These are phyloP conservation scores for Lithophane semibrunnea DNA, from an alignment of 2,888 invertebrate species.

Conservation along the genomic window DNA sequence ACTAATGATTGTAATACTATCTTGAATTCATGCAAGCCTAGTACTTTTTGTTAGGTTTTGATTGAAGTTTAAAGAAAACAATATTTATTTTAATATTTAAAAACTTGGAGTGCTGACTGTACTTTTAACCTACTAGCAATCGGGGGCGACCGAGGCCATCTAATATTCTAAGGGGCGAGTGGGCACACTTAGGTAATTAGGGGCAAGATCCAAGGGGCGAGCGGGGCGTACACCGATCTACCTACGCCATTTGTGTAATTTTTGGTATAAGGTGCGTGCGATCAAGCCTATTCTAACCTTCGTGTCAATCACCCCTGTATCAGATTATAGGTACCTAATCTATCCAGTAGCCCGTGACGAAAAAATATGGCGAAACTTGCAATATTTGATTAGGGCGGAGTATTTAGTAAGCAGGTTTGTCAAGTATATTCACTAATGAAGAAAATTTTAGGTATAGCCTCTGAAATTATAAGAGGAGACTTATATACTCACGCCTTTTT, in stretches of 20 bases:
- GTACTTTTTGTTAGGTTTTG: no score
- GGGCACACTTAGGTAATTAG: no score
- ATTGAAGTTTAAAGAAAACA: no score
- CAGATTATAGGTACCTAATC: conserved; percentile 38
- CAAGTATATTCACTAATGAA: neutral
- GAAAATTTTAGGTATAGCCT: neutral
- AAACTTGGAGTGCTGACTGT: no score
- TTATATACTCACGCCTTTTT: neutral
- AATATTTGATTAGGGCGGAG: neutral
- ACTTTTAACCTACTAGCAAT: no score
- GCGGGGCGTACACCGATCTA: no score
- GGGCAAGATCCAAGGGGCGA: no score
- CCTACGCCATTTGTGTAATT: conserved; percentile 1
- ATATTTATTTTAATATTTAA: no score
- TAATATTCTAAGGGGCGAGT: no score
- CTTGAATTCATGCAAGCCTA: no score
- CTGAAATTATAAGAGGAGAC: neutral
- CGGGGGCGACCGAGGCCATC: no score
- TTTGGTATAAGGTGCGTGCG: conserved; percentile 27
- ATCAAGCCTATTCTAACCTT: conserved; percentile 35
- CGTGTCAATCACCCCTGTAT: conserved; percentile 47
- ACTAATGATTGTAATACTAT: no score
- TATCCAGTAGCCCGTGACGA: conserved; percentile 11
- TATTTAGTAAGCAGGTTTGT: neutral
- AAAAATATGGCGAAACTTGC: conserved; percentile 6